Conservation (phyloP, 2,888 invertebrate genomes). For the Agrypnus murinus region DNA sequence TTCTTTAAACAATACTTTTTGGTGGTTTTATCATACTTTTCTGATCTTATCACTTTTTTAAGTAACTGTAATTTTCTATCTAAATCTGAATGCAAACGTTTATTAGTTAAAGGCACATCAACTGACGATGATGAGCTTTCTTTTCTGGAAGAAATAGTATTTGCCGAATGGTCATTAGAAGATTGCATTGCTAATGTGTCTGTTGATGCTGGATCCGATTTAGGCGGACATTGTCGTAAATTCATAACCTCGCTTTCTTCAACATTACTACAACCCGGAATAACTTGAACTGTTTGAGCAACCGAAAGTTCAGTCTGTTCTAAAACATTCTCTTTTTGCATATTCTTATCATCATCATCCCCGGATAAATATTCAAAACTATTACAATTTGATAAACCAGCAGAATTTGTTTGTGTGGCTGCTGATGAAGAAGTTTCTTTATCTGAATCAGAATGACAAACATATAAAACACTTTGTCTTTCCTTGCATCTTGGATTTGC, state of each 20-base stretch:
- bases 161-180: conserved; percentile 7
- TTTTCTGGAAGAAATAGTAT: no score
- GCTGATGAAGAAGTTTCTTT: conserved; percentile 25
- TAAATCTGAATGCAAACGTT: conserved; percentile 74
- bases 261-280: neutral
- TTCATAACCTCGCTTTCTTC: neutral
- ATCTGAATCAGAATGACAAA: conserved; percentile 49
- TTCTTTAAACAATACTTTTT: conserved; percentile 79
- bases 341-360: conserved; percentile 49
- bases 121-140: conserved; percentile 54
- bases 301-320: neutral
- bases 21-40: conserved; percentile 75
- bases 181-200: conserved; percentile 30
- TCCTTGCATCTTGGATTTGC: conserved; percentile 1
- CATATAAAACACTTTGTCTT: conserved; percentile 48
- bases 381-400: conserved; percentile 73
- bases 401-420: conserved; percentile 54
- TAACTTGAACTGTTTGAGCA: neutral
- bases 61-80: conserved; percentile 77
- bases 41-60: conserved; percentile 75
- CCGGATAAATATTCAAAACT: conserved; percentile 81
- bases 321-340: neutral
- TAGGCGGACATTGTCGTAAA: conserved; percentile 31
- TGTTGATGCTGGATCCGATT: conserved; percentile 43
- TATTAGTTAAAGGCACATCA: conserved; percentile 55